These are phyloP conservation scores for Galaxea fascicularis DNA, from an alignment of 92 coral and sea anemone species.

Conservation along the genomic window DNA sequence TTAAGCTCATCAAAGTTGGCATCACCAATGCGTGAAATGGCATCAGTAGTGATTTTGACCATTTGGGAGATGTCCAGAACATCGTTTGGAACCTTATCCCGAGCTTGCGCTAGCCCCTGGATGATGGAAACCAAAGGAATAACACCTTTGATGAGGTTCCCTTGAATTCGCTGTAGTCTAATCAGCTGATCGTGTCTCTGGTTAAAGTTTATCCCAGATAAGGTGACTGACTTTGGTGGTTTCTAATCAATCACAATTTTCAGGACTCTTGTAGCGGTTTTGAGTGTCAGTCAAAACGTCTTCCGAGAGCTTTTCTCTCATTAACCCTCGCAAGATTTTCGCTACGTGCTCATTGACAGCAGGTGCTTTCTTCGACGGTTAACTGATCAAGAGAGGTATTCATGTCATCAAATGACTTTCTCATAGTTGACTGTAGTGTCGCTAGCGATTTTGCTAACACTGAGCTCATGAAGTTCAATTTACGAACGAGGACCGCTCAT, in stretches of 20 bases:
- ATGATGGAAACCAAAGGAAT: conserved; percentile 12
- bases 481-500: too few species aligned
- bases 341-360: conserved; percentile 12
- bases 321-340: conserved; percentile 23
- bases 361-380: too few species aligned
- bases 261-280: neutral
- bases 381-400: too few species aligned
- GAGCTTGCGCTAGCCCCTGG: conserved; percentile 2
- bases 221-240: conserved; percentile 7
- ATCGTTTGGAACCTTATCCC: neutral
- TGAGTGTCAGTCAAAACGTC: conserved; percentile 5
- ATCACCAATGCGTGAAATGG: conserved; percentile 47
- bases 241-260: neutral
- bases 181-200: conserved; percentile 7
- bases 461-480: too few species aligned
- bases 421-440: too few species aligned
- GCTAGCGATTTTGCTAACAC: too few species aligned
- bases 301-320: conserved; percentile 1
- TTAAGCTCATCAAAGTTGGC: conserved; percentile 64
- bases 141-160: conserved; percentile 2
- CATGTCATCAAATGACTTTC: too few species aligned
- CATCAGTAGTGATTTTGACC: neutral
- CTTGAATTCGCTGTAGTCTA: neutral
- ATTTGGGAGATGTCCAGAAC: neutral
- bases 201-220: conserved; percentile 30